phyloP scores from a whole-genome alignment of 53 echinoderm and acorn worm genomes.

The Luidia sarsii region DNA sequence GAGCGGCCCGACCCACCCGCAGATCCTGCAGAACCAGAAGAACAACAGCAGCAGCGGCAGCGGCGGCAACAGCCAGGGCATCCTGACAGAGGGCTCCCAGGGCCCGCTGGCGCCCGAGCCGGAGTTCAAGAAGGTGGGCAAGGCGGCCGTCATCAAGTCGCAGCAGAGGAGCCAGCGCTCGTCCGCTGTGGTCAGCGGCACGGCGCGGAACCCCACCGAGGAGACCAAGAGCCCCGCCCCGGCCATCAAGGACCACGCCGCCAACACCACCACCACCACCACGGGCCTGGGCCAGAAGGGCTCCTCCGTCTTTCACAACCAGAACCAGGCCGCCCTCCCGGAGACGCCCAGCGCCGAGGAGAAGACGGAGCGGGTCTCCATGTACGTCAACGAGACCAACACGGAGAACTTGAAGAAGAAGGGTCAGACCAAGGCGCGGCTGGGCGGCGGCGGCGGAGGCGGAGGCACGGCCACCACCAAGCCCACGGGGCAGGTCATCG shows the following conservation, averaged over 20 bases:
- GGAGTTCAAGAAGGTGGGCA: conserved; percentile 64
- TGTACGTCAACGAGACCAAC: conserved; percentile 55
- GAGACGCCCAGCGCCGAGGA: conserved; percentile 42
- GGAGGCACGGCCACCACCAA: conserved; percentile 53
- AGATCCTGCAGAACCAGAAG: conserved; percentile 42
- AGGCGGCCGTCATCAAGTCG: conserved; percentile 58
- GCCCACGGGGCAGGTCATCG: conserved; percentile 40
- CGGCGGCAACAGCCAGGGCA: conserved; percentile 55
- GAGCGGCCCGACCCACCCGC: conserved; percentile 31
- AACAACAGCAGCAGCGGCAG: conserved; percentile 63
- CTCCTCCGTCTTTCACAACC: conserved; percentile 7
- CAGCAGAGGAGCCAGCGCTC: conserved; percentile 47
- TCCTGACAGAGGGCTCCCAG: conserved; percentile 21
- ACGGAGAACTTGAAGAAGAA: conserved; percentile 49
- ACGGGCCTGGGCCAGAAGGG: neutral
- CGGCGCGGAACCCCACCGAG: conserved; percentile 32
- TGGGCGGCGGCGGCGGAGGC: conserved; percentile 49
- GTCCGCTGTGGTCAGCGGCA: conserved; percentile 8
- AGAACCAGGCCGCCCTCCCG: conserved; percentile 30
- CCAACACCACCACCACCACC: neutral
- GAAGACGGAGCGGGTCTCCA: conserved; percentile 17
- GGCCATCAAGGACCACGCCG: conserved; percentile 31
- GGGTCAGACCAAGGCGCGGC: conserved; percentile 40
- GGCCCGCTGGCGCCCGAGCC: neutral
- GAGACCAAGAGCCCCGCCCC: conserved; percentile 34